Evolutionary conservation across 1,140 invertebrate genomes (phyloP), one percentile per base, ranked within the genome.

Genomic region (Macrostomum lignano): DNA sequence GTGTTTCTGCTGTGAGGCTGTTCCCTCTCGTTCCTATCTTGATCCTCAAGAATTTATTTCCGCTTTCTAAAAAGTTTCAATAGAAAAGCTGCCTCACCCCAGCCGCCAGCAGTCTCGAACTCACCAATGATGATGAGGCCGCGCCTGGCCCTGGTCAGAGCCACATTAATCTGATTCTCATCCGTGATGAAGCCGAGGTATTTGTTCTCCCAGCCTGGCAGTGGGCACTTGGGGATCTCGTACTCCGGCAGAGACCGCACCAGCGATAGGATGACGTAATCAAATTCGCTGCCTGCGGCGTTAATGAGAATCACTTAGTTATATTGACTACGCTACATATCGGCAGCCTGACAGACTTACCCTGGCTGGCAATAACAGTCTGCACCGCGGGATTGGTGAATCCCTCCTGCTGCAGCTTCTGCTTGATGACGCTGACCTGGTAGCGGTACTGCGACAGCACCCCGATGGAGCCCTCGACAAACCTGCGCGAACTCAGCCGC

Each of bases 41-140:
- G n/a, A n/a, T n/a, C n/a, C n/a, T n/a, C n/a, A n/a, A n/a, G n/a
- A n/a, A n/a, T n/a, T n/a, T n/a, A n/a, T n/a, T n/a, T n/a, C n/a
- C n/a, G n/a, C n/a, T n/a, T n/a, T n/a, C n/a, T n/a, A n/a, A n/a
- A n/a, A n/a, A n/a, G n/a, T n/a, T n/a, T n/a, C n/a, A n/a, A n/a
- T n/a, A n/a, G n/a, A n/a, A n/a, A n/a, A n/a, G n/a, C n/a, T n/a
- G n/a, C n/a, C n/a, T n/a, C n/a, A n/a, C n/a, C n/a, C n/a, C n/a
- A n/a, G n/a, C n/a, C n/a, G n/a, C n/a, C n/a, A 28, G 4, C 9
- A 28, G 19, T 15, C 4, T 28, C 19, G 26, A 32, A 36, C 44
- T 41, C 31, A 50, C 49, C 47, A 25, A 52, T 36, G 20, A 52
- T 47, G 24, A 52, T 40, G 2, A 52, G 38, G 9, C 49, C 49